Evolutionary conservation across 2,797 vertebrate species (phyloP).

Genomic region (Sphaeramia orbicularis): DNA sequence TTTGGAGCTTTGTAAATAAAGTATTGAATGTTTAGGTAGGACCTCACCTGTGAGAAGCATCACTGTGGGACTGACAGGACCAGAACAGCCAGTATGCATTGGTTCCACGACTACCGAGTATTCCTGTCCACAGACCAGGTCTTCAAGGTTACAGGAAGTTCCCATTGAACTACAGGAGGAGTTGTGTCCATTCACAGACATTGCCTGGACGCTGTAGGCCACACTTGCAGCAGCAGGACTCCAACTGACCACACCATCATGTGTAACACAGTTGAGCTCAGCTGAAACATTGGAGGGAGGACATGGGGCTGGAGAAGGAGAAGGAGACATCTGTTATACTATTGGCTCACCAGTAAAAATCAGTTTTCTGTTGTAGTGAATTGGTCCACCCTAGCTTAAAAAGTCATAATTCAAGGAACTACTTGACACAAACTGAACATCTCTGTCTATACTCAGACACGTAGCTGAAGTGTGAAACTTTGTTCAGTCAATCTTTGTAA

Average conservation of each 20-base stretch:
- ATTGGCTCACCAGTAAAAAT: no score
- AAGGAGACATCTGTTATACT: no score
- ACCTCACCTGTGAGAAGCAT: constrained; percentile 67
- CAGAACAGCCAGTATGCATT: constrained; percentile 67
- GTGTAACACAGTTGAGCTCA: constrained; percentile 65
- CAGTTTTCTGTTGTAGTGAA: no score
- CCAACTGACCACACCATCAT: constrained; percentile 70
- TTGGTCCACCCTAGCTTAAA: no score
- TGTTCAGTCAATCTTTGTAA: no score
- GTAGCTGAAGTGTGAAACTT: no score
- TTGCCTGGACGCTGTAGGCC: constrained; percentile 69
- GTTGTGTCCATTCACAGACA: constrained; percentile 51
- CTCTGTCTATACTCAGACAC: no score
- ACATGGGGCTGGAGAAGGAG: constrained; percentile 76
- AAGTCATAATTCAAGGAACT: no score
- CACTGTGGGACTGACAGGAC: constrained; percentile 57
- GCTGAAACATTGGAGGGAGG: constrained; percentile 67
- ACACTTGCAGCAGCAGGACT: constrained; percentile 37
- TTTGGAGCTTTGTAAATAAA: constrained; percentile 6
- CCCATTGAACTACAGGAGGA: constrained; percentile 69
- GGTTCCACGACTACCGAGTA: constrained; percentile 77
- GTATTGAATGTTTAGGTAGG: background rate
- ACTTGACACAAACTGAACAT: no score
- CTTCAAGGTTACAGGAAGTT: constrained; percentile 65
- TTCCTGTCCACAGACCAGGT: constrained; percentile 78